Conservation (phyloP, 2,113 vertebrate genomes). For the Peucedramus taeniatus region DNA sequence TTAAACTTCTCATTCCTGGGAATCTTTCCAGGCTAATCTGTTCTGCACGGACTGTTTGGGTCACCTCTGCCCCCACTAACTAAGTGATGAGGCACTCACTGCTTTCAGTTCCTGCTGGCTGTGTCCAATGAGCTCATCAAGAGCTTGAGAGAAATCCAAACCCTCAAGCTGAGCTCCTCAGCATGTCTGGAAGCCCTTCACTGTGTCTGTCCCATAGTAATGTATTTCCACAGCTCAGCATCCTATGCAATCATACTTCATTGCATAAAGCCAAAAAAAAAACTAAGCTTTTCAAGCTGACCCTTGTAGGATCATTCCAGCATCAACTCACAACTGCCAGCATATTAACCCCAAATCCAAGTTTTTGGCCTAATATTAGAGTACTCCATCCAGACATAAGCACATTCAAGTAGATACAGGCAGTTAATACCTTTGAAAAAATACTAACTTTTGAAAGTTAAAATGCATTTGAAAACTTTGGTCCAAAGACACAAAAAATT, state of each 20-base stretch:
- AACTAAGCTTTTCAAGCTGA: neutral
- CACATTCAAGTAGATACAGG: neutral
- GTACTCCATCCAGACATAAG: neutral
- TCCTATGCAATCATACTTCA: neutral
- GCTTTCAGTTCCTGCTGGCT: neutral
- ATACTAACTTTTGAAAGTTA: neutral
- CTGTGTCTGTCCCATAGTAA: neutral
- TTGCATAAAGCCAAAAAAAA: neutral
- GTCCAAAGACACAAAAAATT: neutral
- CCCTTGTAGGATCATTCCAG: neutral
- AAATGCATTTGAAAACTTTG: neutral
- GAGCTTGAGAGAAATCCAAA: slow-evolving; percentile 14
- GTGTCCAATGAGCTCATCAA: slow-evolving; percentile 10
- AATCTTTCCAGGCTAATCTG: slow-evolving; percentile 15
- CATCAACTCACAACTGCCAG: neutral
- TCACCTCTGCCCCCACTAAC: neutral
- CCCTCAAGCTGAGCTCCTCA: neutral
- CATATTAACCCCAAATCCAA: neutral
- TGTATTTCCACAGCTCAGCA: neutral
- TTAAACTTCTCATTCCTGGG: neutral
- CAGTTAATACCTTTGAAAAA: neutral
- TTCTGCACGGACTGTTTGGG: neutral
- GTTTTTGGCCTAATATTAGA: neutral
- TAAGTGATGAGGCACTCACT: neutral
- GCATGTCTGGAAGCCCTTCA: neutral